These are phyloP conservation scores for Setipinna tenuifilis DNA, from an alignment of 2,797 vertebrate species.

Conservation along the genomic window DNA sequence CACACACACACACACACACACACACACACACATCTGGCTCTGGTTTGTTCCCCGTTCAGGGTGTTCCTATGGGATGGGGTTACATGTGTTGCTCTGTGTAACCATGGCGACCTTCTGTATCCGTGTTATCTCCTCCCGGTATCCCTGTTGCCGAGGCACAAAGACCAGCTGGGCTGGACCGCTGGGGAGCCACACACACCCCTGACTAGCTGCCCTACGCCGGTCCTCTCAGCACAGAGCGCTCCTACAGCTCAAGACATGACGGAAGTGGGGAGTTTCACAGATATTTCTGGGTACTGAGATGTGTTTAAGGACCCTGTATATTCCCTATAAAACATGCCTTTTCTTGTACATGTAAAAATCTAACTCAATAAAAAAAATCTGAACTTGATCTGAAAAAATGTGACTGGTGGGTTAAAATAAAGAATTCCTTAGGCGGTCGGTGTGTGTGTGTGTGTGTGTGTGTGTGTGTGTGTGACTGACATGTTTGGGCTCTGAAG, in stretches of 20 bases:
- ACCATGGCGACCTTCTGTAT: neutral
- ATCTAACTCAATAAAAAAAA: no score
- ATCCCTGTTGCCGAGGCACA: neutral
- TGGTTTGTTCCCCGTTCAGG: neutral
- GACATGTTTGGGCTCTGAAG: neutral
- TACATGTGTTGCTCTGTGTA: neutral
- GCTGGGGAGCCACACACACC: neutral
- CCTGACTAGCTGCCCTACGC: neutral
- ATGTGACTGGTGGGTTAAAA: no score
- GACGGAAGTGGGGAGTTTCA: no score
- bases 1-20: constrained; percentile 22
- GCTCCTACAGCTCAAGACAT: no score
- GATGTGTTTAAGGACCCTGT: no score
- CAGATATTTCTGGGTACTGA: no score
- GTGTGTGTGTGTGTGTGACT: neutral
- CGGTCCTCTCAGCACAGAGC: neutral
- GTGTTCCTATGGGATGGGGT: neutral
- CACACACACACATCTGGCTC: constrained; percentile 19
- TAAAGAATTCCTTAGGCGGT: no score
- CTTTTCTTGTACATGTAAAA: no score
- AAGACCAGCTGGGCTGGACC: neutral
- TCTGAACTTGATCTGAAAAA: no score
- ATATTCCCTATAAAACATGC: no score
- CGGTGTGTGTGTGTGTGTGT: neutral
- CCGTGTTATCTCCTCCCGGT: neutral